Evolutionary conservation across 2,888 invertebrate species (phyloP), one percentile per base, ranked within the genome.

Genomic region (Drosophila yooni): DNA sequence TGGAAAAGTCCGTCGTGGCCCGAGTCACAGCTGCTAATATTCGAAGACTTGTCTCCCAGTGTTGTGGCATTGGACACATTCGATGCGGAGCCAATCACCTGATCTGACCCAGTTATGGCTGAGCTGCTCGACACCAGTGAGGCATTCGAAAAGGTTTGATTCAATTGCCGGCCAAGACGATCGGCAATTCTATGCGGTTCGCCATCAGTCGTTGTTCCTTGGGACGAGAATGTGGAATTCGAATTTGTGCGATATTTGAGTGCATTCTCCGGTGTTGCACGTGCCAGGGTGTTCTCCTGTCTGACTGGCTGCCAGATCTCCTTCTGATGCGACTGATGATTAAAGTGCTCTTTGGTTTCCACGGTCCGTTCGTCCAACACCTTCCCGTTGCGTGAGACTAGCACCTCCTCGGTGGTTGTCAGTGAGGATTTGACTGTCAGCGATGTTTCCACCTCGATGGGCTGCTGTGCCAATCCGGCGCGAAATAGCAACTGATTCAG

Each of bases 311-410:
- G 95, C 94, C 95, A 95, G 74, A 95, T 94, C 92, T 96, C 96
- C 75, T 95, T 95, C 59, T 95, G 95, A 56, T 95, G 94, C 84
- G 95, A 95, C 54, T 95, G 94, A 91, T 95, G 96, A 86, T 94
- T 95, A 91, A 96, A 96, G 91, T 96, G 95, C 87, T 96, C 96
- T 92, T 96, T 95, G 46, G 95, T 95, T 92, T 96, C 96, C 58
- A 95, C 94, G 70, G 95, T 95, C 8, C 96, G 92, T 89, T 96
- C 96, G 91, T 96, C 96, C n/a, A 96, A 94, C 67, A 96, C 94
- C 81, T 94, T 94, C 2, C 96, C 96, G 70, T 95, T 95, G 33
- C 95, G 94, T 1, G 95, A 95, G 34, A 96, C 95, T 0, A 95
- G 95, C 74, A 96, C 95, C 90, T 96, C 95, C 90, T 96, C 96